These are phyloP conservation scores for Lithophane semibrunnea DNA, from an alignment of 2,888 invertebrate species.

Conservation along the genomic window DNA sequence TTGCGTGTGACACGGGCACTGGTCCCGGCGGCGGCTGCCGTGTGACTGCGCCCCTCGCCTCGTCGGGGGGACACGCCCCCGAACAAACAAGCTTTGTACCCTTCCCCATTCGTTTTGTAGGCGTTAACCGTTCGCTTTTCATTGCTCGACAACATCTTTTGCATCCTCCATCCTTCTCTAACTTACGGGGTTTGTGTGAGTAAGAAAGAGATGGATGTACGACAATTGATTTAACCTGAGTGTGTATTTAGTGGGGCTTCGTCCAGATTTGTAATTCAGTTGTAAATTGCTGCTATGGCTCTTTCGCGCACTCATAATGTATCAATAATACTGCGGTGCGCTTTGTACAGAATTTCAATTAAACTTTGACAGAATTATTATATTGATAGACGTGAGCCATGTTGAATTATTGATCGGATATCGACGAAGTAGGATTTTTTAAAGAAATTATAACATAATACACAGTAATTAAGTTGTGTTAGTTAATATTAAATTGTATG, in stretches of 20 bases:
- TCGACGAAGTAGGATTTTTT: conserved; percentile 64
- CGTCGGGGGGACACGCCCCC: conserved; percentile 82
- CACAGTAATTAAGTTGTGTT: conserved; percentile 64
- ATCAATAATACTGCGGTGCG: conserved; percentile 86
- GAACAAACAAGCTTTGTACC: conserved; percentile 86
- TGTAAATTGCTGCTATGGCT: conserved; percentile 88
- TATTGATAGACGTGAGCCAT: conserved; percentile 86
- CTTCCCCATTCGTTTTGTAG: conserved; percentile 82
- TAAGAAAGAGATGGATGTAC: conserved; percentile 71
- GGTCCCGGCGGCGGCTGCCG: conserved; percentile 84
- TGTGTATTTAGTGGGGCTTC: conserved; percentile 87
- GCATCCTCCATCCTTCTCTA: conserved; percentile 69
- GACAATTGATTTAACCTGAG: conserved; percentile 87
- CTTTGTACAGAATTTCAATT: conserved; percentile 88
- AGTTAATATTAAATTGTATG: conserved; percentile 60
- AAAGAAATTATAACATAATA: conserved; percentile 64
- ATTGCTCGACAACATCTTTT: conserved; percentile 73
- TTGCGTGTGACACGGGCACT: conserved; percentile 73
- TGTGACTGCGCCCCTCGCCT: conserved; percentile 81
- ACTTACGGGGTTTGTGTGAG: conserved; percentile 16
- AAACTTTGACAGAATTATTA: conserved; percentile 90
- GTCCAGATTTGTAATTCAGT: conserved; percentile 89
- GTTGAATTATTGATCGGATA: conserved; percentile 82
- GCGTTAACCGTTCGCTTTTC: conserved; percentile 82
- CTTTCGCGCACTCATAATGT: conserved; percentile 88